Evolutionary conservation across 2,888 invertebrate genomes (phyloP).

Genomic region (Noctuana brunneofusca): DNA sequence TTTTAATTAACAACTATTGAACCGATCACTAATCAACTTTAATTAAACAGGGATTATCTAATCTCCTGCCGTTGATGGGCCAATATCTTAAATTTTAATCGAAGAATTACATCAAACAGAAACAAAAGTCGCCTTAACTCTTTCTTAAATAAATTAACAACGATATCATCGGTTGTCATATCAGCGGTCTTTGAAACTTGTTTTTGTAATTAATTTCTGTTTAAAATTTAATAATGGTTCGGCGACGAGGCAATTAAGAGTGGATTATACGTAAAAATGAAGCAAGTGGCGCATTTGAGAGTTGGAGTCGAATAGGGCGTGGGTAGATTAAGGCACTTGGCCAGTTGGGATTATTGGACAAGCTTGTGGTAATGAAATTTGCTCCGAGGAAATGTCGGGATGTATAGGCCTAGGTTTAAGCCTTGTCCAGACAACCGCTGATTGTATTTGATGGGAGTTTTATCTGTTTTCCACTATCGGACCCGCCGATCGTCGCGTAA

Average conservation of each 20-base stretch:
- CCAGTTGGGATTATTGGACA: conserved; percentile 71
- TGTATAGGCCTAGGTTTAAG: conserved; percentile 75
- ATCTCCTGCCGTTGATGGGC: conserved; percentile 27
- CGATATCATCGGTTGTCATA: conserved; percentile 74
- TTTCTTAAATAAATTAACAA: conserved; percentile 73
- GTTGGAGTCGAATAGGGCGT: conserved; percentile 72
- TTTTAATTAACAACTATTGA: conserved; percentile 25
- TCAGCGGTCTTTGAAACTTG: conserved; percentile 68
- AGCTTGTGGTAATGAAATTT: conserved; percentile 81
- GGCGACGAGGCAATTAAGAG: conserved; percentile 75
- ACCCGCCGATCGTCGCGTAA: conserved; percentile 58
- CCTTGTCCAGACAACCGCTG: conserved; percentile 73
- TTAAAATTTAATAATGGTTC: conserved; percentile 70
- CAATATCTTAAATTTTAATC: conserved; percentile 37
- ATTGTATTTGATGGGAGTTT: conserved; percentile 81
- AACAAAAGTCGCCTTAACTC: conserved; percentile 57
- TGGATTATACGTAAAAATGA: conserved; percentile 79
- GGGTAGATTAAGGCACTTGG: conserved; percentile 77
- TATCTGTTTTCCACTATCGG: conserved; percentile 72
- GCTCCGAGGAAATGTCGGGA: conserved; percentile 69
- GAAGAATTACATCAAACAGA: conserved; percentile 60
- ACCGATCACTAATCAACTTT: conserved; percentile 14
- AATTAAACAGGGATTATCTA: conserved; percentile 26
- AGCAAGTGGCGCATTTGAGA: conserved; percentile 72
- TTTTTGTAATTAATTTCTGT: conserved; percentile 72